phyloP scores from a whole-genome alignment of 2,797 vertebrate genomes.

The Tragopan temminckii region DNA sequence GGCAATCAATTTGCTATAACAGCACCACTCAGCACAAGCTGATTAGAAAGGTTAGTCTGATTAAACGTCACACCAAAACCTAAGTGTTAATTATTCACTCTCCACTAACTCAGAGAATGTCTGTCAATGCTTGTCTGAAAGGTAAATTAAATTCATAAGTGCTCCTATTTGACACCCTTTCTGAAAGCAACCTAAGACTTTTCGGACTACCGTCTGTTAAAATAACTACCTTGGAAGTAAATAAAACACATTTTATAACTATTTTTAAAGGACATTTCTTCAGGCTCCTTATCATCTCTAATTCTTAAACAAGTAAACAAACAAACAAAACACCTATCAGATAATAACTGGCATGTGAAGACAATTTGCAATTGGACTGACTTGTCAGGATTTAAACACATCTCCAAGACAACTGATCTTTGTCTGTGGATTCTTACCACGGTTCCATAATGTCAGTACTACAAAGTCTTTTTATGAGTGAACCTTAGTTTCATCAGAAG shows the following conservation, averaged over 20 bases:
- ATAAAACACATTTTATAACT: not conserved
- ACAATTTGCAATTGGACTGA: slow-evolving; percentile 14
- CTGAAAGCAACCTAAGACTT: not conserved
- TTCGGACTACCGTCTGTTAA: not conserved
- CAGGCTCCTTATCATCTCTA: not conserved
- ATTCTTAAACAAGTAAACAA: not conserved
- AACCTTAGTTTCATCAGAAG: not conserved
- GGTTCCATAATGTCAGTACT: not conserved
- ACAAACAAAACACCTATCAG: not conserved
- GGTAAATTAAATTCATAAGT: not conserved
- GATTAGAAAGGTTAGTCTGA: not conserved
- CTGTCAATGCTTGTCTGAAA: not conserved
- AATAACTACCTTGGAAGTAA: not conserved
- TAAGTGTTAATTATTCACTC: not conserved
- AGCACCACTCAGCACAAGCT: not conserved
- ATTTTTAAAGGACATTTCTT: not conserved
- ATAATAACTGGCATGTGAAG: slow-evolving; percentile 7
- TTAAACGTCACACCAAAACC: not conserved
- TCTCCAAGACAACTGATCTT: slow-evolving; percentile 45
- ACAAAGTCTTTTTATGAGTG: not conserved
- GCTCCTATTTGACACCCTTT: not conserved
- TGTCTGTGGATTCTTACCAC: not conserved
- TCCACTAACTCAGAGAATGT: not conserved
- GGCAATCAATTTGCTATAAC: not conserved
- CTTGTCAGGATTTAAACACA: slow-evolving; percentile 31